A percentile compares a stretch with the other conserved stretches of the same genome.
Evolutionary conservation across 1,140 invertebrate genomes (phyloP).

Genomic region (Plutomurus gul): DNA sequence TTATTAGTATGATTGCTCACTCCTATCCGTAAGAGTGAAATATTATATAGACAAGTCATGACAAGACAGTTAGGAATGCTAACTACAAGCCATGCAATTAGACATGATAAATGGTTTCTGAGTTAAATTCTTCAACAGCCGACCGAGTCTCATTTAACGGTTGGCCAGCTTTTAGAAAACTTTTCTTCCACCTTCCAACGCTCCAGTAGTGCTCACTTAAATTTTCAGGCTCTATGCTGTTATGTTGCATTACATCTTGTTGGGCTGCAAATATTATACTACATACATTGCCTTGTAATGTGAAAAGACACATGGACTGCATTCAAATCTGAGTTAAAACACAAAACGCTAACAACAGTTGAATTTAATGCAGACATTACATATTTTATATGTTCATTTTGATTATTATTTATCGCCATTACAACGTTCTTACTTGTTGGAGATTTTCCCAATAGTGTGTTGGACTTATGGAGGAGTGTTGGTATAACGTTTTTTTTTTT

Average conservation of each 20-base stretch:
- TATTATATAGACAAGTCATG: not conserved
- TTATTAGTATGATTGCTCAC: no score
- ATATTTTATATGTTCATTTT: not conserved
- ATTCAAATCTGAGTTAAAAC: no score
- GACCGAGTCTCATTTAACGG: conserved; percentile 22
- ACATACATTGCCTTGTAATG: not conserved
- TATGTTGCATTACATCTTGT: not conserved
- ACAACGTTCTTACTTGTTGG: not conserved
- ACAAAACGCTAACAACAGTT: no score
- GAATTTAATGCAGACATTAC: not conserved
- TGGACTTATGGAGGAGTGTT: no score
- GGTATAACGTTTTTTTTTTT: no score
- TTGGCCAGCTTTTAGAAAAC: conserved; percentile 24
- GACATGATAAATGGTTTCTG: not conserved
- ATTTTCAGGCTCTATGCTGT: conserved; percentile 6
- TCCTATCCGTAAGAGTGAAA: not conserved
- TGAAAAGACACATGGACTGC: not conserved
- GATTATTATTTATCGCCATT: conserved; percentile 6
- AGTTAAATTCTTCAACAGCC: not conserved
- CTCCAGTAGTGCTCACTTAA: conserved; percentile 2
- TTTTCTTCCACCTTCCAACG: conserved; percentile 19
- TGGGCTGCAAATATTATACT: not conserved
- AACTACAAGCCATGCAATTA: not conserved
- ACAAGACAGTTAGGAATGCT: not conserved
- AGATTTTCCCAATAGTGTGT: no score